These are phyloP conservation scores for Herpetotheres cachinnans DNA, from an alignment of 2,113 vertebrate genomes.

Conservation along the genomic window DNA sequence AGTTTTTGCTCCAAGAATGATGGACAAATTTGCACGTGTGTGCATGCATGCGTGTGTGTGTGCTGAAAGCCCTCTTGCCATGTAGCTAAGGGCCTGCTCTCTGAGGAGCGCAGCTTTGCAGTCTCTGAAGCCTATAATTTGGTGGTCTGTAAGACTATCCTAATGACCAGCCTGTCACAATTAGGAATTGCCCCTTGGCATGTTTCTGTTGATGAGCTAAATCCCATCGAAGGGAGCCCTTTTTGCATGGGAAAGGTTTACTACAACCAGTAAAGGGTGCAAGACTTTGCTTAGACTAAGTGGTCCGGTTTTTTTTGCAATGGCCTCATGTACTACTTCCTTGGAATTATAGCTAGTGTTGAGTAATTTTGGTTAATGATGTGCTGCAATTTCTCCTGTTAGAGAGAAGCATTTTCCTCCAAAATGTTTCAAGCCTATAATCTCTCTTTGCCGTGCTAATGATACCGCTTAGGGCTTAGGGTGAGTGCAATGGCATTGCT, in stretches of 20 bases:
- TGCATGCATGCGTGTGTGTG: not conserved
- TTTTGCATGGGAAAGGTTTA: not conserved
- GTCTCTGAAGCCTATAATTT: not conserved
- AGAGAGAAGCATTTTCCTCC: not conserved
- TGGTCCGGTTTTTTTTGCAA: not conserved
- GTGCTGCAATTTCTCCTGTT: not conserved
- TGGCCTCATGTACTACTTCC: not conserved
- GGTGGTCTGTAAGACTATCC: not conserved
- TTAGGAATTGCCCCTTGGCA: not conserved
- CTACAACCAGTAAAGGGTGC: not conserved
- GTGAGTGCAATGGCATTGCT: not conserved
- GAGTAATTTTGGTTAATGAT: not conserved
- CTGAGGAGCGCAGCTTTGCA: not conserved
- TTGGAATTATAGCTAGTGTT: not conserved
- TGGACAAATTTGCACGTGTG: rapidly evolving
- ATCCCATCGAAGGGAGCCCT: not conserved
- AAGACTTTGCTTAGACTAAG: not conserved
- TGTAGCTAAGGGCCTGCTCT: not conserved
- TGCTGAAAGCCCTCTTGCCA: not conserved
- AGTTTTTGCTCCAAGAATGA: not conserved
- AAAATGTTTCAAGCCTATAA: not conserved
- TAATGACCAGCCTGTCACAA: not conserved
- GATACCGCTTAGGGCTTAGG: not conserved
- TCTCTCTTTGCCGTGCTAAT: not conserved
- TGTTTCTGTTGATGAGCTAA: not conserved